Evolutionary conservation across 2,797 vertebrate genomes (phyloP), one percentile per base, ranked within the genome.

Genomic region (Micromesistius poutassou): DNA sequence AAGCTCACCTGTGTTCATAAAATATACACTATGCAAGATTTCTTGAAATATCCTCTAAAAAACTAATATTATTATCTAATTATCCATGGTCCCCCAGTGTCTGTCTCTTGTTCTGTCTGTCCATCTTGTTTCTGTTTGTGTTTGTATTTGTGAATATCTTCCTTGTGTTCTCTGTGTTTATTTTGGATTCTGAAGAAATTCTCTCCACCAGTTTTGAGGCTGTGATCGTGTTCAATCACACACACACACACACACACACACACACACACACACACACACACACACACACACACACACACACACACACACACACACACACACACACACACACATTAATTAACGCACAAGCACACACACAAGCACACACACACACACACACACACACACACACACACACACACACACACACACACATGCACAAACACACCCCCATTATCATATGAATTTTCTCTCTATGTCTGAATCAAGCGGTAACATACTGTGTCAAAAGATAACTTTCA

Each of bases 361-460:
- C 76, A 73, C 76, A 30, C 1, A 22, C 62, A 77, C 55, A 46
- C 68, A 71, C 38, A 73, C 5, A 75, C 0, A 35, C 22, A 75
- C n/a, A n/a, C n/a, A n/a, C n/a, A n/a, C n/a, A n/a, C n/a, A n/a
- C n/a, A n/a, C n/a, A n/a, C n/a, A n/a, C n/a, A n/a, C n/a, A n/a
- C n/a, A n/a, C n/a, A n/a, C n/a, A n/a, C n/a, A n/a, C n/a, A n/a
- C n/a, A n/a, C 1, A 22, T 40, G 75, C 55, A 46, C 68, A 71
- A 31, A 73, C 5, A 75, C 0, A 35, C 22, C 66, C 55, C 35
- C 10, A 75, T 16, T 76, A 28, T 33, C 8, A 16, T 30, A 73
- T 31, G 75, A 79, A 82, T 83, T 82, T 83, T 73, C 74, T 83
- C 78, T 80, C 19, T 0, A 9, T n/a, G 72, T 80, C 76, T 76